Percentiles rank a stretch among this genome's conserved stretches.
Conservation (phyloP, 2,888 invertebrate genomes). For the Ischnus inquisitorius region DNA sequence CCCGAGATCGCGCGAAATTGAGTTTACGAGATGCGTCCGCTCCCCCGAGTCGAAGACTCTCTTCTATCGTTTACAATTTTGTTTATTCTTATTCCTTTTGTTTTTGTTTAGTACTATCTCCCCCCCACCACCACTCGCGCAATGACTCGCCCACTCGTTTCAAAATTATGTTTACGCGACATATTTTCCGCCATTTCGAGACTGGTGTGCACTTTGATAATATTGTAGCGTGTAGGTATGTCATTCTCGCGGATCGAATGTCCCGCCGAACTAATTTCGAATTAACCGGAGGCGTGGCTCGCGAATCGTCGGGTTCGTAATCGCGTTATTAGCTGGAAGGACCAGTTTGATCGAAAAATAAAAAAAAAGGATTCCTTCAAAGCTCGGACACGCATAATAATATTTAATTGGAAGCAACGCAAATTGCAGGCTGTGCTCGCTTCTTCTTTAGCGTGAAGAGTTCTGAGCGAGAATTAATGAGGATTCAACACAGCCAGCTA, state of each 20-base stretch:
- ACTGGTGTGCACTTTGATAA: constrained; percentile 1
- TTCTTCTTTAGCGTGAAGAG: too few species aligned
- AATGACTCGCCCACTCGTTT: constrained; percentile 48
- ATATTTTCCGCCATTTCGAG: not conserved
- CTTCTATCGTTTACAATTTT: too few species aligned
- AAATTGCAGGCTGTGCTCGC: not conserved
- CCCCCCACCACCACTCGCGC: constrained; percentile 57
- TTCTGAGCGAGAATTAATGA: too few species aligned
- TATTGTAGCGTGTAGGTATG: constrained; percentile 24
- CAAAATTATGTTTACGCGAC: not conserved
- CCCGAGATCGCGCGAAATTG: constrained; percentile 80
- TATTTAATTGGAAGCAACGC: not conserved
- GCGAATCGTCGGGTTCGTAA: constrained; percentile 26
- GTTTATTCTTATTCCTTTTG: too few species aligned
- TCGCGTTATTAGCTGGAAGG: constrained; percentile 1
- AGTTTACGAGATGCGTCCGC: constrained; percentile 79
- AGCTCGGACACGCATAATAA: not conserved
- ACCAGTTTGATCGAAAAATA: not conserved
- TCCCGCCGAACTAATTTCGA: constrained; percentile 50
- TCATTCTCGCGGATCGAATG: constrained; percentile 57
- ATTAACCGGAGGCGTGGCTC: constrained; percentile 44
- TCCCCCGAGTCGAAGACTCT: not conserved
- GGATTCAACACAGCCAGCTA: too few species aligned
- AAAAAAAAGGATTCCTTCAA: not conserved
- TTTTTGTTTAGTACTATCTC: not conserved